phyloP scores from a whole-genome alignment of 2,797 vertebrate genomes.

The Liasis olivaceus region DNA sequence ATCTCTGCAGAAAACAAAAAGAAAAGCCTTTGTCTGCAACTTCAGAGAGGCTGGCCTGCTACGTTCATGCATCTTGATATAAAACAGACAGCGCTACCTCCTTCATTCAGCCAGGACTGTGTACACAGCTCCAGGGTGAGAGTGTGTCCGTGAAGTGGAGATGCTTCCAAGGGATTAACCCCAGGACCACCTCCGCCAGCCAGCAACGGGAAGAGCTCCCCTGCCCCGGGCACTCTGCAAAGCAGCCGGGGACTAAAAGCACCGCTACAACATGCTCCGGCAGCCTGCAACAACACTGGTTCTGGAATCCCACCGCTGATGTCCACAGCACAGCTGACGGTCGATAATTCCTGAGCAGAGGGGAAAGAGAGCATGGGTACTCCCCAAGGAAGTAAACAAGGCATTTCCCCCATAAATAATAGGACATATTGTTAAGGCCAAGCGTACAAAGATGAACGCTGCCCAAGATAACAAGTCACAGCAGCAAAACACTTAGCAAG shows the following conservation, averaged over 20 bases:
- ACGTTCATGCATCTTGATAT: background rate
- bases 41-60: background rate
- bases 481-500: background rate
- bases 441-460: background rate
- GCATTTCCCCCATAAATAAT: background rate
- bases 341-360: background rate
- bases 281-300: no score
- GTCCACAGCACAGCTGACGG: background rate
- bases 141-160: background rate
- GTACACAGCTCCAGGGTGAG: background rate
- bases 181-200: background rate
- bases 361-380: no score
- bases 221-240: no score
- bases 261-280: background rate
- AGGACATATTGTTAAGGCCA: background rate
- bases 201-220: background rate
- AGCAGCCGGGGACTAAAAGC: background rate
- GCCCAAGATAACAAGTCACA: background rate
- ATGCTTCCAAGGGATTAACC: background rate
- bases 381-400: no score
- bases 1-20: background rate
- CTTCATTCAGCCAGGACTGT: background rate
- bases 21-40: no score
- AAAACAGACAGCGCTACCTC: background rate
- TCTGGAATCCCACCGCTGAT: no score